Evolutionary conservation across 2,888 invertebrate species (phyloP).

Genomic region (Thereva nobilitata): DNA sequence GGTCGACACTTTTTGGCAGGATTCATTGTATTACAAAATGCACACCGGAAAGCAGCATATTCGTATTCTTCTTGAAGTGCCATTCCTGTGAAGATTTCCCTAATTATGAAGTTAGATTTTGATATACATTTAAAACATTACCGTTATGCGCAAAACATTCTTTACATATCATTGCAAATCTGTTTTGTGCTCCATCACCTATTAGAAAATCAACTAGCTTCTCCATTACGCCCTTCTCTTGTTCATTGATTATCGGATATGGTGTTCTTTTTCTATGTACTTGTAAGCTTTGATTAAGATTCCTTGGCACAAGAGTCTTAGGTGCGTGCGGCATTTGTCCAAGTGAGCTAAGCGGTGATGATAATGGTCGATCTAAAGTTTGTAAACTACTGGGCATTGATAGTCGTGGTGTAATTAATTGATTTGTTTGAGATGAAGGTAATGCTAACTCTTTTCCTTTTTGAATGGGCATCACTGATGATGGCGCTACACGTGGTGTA

Average conservation of each 20-base stretch:
- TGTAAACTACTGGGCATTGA: slow-evolving; percentile 41
- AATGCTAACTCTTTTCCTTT: slow-evolving; percentile 19
- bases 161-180: slow-evolving; percentile 93
- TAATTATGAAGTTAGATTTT: neutral
- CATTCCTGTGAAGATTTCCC: slow-evolving; percentile 62
- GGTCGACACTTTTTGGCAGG: slow-evolving; percentile 87
- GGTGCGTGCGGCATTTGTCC: slow-evolving; percentile 10
- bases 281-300: slow-evolving; percentile 41
- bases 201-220: slow-evolving; percentile 91
- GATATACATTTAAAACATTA: slow-evolving; percentile 49
- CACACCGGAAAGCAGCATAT: slow-evolving; percentile 83
- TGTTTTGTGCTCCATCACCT: slow-evolving; percentile 92
- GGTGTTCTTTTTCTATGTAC: slow-evolving; percentile 53
- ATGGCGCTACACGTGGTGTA: slow-evolving; percentile 15
- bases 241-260: slow-evolving; percentile 59
- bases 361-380: slow-evolving; percentile 41
- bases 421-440: slow-evolving; percentile 33
- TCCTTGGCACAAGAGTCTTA: slow-evolving; percentile 17
- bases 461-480: neutral
- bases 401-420: slow-evolving; percentile 40
- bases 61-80: slow-evolving; percentile 73
- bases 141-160: slow-evolving; percentile 94
- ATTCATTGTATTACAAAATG: slow-evolving; percentile 86
- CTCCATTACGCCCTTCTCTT: slow-evolving; percentile 79
- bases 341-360: slow-evolving; percentile 33